Evolutionary conservation across 2,797 vertebrate genomes (phyloP), one percentile per base, ranked within the genome.

Genomic region (Orestias chungarensis): DNA sequence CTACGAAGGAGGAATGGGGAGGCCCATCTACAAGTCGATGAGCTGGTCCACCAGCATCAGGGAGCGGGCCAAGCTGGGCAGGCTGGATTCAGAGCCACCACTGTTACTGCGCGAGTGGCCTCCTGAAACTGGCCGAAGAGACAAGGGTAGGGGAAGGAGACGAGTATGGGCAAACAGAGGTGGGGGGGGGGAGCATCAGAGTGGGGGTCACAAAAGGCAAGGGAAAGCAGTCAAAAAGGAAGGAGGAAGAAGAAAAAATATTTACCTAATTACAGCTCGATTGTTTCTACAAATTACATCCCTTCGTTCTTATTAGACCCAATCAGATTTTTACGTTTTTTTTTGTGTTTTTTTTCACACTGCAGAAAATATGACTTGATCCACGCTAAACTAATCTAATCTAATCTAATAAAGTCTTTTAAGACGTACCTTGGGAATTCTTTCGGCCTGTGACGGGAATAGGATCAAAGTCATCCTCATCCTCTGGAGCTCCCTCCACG

Each of bases 41-140:
- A 99, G 98, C 96, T 99, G 98, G 95, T 99, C 98, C 96, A 99
- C 97, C 95, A 99, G 96, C 95, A 98, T 95, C 90, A 99, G 95
- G 94, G 98, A 97, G 94, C 97, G 96, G 92, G 97, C 96, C 96
- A 99, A 96, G 96, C 95, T 98, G 94, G 98, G 97, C 94, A 99
- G 95, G 95, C 97, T 98, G 96, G 97, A 95, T 93, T 99, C 97
- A 94, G 97, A 97, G 94, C 97, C 96, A 88, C 96, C 97, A 95
- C 96, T 97, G 97, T 96, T 99, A 96, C 97, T 99, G 96, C 96
- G 97, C 93, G 98, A 96, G 95, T 98, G 97, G 95, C 96, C 96
- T 97, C 97, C 97, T 98, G 91, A 95, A 92, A 97, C 96, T 95
- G 95, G 94, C 92, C 95, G 94, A 92, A 96, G 92, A 96, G 84